Percentiles rank a stretch among this genome's conserved stretches.
Conservation (phyloP, 2,888 invertebrate species). For the Neria commutata region DNA sequence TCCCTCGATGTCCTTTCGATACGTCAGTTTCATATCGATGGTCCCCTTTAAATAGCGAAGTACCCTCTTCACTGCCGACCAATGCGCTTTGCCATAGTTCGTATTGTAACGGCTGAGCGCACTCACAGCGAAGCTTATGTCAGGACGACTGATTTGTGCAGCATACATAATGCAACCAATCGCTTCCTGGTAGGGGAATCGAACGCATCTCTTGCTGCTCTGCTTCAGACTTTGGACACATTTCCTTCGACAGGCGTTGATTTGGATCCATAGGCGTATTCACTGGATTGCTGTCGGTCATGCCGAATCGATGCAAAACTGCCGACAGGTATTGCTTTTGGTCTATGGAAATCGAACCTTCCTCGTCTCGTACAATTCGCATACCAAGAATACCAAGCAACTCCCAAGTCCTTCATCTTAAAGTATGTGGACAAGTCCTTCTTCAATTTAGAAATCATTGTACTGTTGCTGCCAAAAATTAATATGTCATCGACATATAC, state of each 20-base stretch:
- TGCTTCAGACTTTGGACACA: slow-evolving; percentile 27
- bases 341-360: neutral
- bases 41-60: slow-evolving; percentile 31
- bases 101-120: slow-evolving; percentile 18
- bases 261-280: slow-evolving; percentile 27
- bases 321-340: slow-evolving; percentile 9
- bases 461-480: too few species aligned
- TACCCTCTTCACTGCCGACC: slow-evolving; percentile 27
- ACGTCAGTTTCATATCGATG: slow-evolving; percentile 1
- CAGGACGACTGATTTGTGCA: slow-evolving; percentile 28
- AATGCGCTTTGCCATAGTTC: slow-evolving; percentile 30
- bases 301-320: slow-evolving; percentile 21
- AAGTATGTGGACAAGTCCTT: too few species aligned
- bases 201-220: slow-evolving; percentile 26
- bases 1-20: neutral
- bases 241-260: slow-evolving; percentile 20
- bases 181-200: slow-evolving; percentile 29
- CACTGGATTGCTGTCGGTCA: slow-evolving; percentile 24
- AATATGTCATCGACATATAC: neutral
- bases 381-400: neutral
- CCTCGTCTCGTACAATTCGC: neutral
- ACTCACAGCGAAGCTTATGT: slow-evolving; percentile 25
- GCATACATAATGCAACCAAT: slow-evolving; percentile 26
- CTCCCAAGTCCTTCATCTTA: neutral
- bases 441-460: too few species aligned